A percentile compares a stretch with the other conserved stretches of the same genome.
phyloP scores from a whole-genome alignment of 2,888 invertebrate genomes.

The Hypsopygia costalis region DNA sequence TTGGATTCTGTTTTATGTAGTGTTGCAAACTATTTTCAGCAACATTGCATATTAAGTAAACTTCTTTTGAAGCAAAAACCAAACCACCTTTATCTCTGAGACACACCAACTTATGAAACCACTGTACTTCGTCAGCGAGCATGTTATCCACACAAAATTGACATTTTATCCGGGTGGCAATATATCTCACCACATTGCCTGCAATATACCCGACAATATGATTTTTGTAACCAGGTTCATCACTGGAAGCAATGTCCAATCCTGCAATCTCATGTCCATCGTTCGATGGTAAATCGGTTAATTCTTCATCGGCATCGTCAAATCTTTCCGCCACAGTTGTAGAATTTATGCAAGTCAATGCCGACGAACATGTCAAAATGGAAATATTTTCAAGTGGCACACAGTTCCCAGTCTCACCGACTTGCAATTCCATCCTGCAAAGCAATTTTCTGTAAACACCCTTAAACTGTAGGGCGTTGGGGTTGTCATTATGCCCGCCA shows the following conservation, averaged over 20 bases:
- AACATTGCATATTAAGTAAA: neutral
- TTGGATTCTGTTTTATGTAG: neutral
- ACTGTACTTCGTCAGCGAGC: neutral
- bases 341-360: neutral
- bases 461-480: slow-evolving; percentile 10
- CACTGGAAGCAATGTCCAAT: neutral
- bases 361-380: neutral
- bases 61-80: neutral
- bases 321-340: neutral
- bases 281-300: neutral
- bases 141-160: slow-evolving; percentile 1
- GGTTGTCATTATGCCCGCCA: slow-evolving; percentile 11
- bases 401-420: slow-evolving; percentile 8
- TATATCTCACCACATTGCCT: slow-evolving; percentile 6
- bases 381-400: slow-evolving; percentile 10
- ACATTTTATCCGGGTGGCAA: slow-evolving; percentile 1
- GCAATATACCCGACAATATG: slow-evolving; percentile 8
- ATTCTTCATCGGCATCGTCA: neutral
- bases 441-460: slow-evolving; percentile 9
- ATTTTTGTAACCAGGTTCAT: slow-evolving; percentile 7
- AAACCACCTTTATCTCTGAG: neutral
- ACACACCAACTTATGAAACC: neutral
- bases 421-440: slow-evolving; percentile 8
- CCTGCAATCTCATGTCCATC: neutral
- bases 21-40: neutral